A percentile compares a stretch with the other conserved stretches of the same genome.
These are phyloP conservation scores for Sesamia inferens DNA, from an alignment of 2,888 invertebrate genomes.

Conservation along the genomic window DNA sequence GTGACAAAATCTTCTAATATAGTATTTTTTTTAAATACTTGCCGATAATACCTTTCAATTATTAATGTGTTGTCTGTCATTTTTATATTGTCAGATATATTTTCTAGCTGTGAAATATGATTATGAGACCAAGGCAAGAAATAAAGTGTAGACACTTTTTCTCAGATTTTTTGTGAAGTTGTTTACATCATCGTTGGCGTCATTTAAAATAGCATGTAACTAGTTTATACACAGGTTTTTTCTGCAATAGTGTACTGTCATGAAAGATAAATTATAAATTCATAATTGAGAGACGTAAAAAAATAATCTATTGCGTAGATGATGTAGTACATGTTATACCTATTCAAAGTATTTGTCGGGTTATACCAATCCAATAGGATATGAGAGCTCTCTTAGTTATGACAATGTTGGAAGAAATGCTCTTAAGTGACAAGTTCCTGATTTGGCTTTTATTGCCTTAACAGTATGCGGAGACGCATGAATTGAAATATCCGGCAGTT, in stretches of 20 bases:
- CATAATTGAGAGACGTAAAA: conserved; percentile 34
- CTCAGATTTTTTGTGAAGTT: conserved; percentile 29
- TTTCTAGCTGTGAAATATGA: conserved; percentile 14
- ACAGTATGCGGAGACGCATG: conserved; percentile 75
- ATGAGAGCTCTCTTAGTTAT: conserved; percentile 22
- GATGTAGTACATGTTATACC: conserved; percentile 9
- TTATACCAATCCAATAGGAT: conserved; percentile 1
- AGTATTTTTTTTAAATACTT: conserved; percentile 4
- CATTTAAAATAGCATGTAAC: conserved; percentile 23
- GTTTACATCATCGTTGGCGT: conserved; percentile 45
- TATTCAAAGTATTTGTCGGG: background rate
- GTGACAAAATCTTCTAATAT: conserved; percentile 24
- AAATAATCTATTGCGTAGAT: conserved; percentile 32
- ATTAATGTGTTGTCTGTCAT: conserved; percentile 36
- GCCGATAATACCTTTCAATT: conserved; percentile 19
- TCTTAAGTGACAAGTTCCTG: conserved; percentile 81
- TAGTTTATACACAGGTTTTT: conserved; percentile 18
- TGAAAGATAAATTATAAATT: conserved; percentile 42
- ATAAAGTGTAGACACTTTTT: conserved; percentile 24
- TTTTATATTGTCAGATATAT: conserved; percentile 32
- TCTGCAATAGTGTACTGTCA: conserved; percentile 43
- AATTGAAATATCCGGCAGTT: conserved; percentile 86
- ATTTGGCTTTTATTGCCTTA: conserved; percentile 78
- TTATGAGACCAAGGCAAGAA: conserved; percentile 26
- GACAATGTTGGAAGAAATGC: conserved; percentile 62